Evolutionary conservation across 1,140 invertebrate genomes (phyloP).

Genomic region (Triops longicaudatus): DNA sequence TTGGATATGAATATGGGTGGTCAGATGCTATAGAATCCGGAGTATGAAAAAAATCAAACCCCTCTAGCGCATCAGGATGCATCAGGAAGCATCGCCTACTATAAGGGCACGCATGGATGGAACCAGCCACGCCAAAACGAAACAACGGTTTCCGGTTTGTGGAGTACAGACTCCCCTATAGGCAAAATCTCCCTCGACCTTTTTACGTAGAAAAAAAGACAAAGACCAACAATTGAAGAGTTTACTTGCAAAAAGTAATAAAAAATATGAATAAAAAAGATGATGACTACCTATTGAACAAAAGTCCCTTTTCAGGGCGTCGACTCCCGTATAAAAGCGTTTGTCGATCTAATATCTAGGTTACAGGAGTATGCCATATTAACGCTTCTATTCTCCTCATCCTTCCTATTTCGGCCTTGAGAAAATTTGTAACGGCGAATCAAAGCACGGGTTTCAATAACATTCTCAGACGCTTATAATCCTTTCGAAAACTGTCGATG

Average conservation of each 20-base stretch:
- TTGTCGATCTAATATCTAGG: background rate
- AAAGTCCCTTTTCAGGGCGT: background rate
- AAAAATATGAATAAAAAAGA: background rate
- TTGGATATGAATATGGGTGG: background rate
- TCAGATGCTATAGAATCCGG: background rate
- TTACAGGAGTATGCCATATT: background rate
- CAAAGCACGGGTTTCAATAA: background rate
- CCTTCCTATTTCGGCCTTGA: background rate
- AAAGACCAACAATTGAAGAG: background rate
- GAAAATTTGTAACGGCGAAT: background rate
- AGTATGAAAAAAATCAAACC: background rate
- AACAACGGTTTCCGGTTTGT: background rate
- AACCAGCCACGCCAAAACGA: background rate
- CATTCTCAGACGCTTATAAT: no score
- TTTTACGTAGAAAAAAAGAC: background rate
- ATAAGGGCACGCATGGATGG: constrained; percentile 1
- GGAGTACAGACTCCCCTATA: background rate
- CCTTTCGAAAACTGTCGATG: no score
- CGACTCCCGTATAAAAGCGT: background rate
- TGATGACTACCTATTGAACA: background rate
- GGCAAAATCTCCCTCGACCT: background rate
- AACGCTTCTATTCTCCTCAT: background rate
- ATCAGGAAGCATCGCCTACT: background rate
- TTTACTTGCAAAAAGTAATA: background rate
- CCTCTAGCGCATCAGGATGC: background rate